Conservation (phyloP, 2,113 vertebrate genomes). For the Anas platyrhynchos region DNA sequence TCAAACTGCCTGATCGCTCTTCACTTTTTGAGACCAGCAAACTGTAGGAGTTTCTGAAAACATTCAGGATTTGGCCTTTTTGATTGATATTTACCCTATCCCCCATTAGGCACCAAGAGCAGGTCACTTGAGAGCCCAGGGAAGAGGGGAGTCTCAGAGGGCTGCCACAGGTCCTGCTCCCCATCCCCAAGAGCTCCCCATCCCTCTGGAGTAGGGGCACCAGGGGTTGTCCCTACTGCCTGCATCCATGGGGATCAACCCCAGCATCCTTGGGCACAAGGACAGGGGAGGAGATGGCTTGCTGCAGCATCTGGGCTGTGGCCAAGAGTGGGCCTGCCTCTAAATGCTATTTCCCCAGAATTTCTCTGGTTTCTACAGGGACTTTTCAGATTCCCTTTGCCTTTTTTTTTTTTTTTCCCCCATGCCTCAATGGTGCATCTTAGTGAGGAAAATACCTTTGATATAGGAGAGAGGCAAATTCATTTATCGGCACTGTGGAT, state of each 20-base stretch:
- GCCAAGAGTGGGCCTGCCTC: neutral
- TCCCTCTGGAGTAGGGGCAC: accelerated
- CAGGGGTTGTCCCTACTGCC: neutral
- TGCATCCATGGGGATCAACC: neutral
- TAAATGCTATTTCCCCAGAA: neutral
- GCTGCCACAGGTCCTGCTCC: accelerated
- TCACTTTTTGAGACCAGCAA: neutral
- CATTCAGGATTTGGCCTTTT: neutral
- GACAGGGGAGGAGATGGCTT: neutral
- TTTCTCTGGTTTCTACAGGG: neutral
- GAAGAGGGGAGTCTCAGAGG: neutral
- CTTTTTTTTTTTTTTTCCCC: neutral
- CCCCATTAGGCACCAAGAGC: neutral
- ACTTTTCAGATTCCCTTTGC: neutral
- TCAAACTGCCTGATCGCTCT: neutral
- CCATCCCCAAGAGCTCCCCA: neutral
- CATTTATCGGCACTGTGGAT: neutral
- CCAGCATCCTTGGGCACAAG: neutral
- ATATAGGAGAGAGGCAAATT: neutral
- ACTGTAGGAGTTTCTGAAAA: neutral
- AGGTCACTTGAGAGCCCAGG: neutral
- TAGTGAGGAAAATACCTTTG: neutral
- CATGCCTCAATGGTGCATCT: neutral
- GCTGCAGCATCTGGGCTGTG: neutral
- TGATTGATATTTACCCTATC: neutral